Evolutionary conservation across 2,888 invertebrate species (phyloP), one percentile per base, ranked within the genome.

Genomic region (Synanthedon vespiformis): DNA sequence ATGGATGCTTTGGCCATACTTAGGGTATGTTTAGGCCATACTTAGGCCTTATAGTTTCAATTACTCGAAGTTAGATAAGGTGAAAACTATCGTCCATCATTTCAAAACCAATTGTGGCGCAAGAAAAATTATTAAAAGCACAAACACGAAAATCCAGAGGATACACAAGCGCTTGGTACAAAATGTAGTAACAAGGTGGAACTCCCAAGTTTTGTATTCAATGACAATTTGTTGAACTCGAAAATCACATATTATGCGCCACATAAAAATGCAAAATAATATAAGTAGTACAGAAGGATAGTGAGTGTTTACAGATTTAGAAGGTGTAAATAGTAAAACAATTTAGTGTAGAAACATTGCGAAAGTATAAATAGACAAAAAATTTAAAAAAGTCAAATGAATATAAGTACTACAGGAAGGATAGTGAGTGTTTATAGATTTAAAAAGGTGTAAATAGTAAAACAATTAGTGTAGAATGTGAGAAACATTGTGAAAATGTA

Each of bases 1-100:
- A 52, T 49, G 62, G 63, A 6, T 64, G 62, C 50, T 62, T 51
- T 40, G 64, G 44, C 1, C 62, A 67, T 48, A 59, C 58, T 0
- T 62, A 4, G 58, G n/a, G n/a, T n/a, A n/a, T n/a, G n/a, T n/a
- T n/a, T n/a, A n/a, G n/a, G n/a, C n/a, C n/a, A n/a, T 62, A 1
- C 52, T n/a, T n/a, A 61, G 52, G 54, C 0, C 40, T 62, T 22
- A 48, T n/a, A n/a, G n/a, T n/a, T n/a, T n/a, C n/a, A 14, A 13
- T 12, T 18, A 22, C 11, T 54, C 12, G 6, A 48, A 51, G n/a
- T 10, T 60, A 6, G 58, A 60, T 1, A 64, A 62, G 51, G 50
- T 62, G 2, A 60, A 61, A 56, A 55, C 16, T 16, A 56, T 58
- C 1, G 57, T 62, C 0, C 48, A 52, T 1, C 51, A 54, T 52